Evolutionary conservation across 2,888 invertebrate genomes (phyloP).

Genomic region (Oscheius sp.): DNA sequence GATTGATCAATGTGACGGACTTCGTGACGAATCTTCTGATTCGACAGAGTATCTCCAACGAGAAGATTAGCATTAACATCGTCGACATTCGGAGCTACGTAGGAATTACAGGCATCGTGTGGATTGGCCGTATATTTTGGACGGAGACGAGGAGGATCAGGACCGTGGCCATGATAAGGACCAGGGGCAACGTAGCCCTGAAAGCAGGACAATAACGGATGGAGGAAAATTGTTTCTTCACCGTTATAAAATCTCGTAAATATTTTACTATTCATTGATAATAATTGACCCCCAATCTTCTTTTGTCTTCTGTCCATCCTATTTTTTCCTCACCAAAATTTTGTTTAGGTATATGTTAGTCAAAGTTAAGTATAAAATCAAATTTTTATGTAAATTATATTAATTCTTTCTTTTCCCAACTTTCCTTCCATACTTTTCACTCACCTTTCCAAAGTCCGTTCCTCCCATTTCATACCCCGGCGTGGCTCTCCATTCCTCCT

Average conservation of each 20-base stretch:
- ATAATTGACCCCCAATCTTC: not conserved
- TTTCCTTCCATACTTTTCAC: not conserved
- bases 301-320: no score
- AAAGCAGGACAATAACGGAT: not conserved
- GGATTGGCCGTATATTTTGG: conserved; percentile 64
- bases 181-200: conserved; percentile 47
- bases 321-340: not conserved
- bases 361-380: no score
- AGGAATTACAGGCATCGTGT: conserved; percentile 59
- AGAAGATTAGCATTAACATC: conserved; percentile 51
- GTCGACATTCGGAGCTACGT: conserved; percentile 57
- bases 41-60: conserved; percentile 64
- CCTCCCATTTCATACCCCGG: conserved; percentile 52
- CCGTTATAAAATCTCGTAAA: not conserved
- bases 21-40: conserved; percentile 58
- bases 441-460: conserved; percentile 50
- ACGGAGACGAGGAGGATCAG: conserved; percentile 61
- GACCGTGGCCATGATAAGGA: conserved; percentile 65
- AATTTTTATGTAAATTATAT: no score
- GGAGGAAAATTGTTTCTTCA: not conserved
- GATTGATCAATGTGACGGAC: conserved; percentile 51
- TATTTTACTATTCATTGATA: no score
- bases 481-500: conserved; percentile 35
- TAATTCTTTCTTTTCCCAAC: no score
- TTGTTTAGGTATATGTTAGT: no score